phyloP scores from a whole-genome alignment of 2,888 invertebrate species.

The Stratiomys singularior region DNA sequence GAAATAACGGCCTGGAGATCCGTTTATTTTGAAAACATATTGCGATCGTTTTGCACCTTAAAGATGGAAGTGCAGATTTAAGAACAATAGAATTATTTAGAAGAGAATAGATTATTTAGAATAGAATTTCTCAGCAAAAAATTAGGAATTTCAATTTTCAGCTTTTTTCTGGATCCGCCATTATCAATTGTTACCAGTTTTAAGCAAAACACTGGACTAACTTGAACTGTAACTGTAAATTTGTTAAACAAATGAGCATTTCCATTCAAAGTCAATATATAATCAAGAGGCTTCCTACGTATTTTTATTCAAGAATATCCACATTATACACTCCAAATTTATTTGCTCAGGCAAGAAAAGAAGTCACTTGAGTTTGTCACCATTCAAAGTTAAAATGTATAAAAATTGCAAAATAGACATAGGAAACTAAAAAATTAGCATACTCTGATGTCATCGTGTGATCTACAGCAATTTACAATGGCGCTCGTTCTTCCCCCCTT shows the following conservation, averaged over 20 bases:
- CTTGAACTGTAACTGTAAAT: too few species aligned
- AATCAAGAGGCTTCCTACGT: too few species aligned
- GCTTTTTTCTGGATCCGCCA: too few species aligned
- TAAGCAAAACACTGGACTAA: background rate
- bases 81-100: too few species aligned
- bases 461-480: background rate
- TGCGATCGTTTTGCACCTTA: background rate
- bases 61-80: too few species aligned
- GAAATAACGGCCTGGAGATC: too few species aligned
- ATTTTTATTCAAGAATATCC: too few species aligned
- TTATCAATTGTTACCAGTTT: background rate
- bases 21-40: background rate
- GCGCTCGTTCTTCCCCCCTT: background rate
- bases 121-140: background rate
- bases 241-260: too few species aligned
- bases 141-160: background rate
- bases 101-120: too few species aligned
- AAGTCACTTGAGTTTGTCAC: background rate
- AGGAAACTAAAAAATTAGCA: slow-evolving; percentile 8
- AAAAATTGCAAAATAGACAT: background rate
- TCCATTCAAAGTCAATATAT: too few species aligned
- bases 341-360: too few species aligned
- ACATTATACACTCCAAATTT: too few species aligned
- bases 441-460: slow-evolving; percentile 21
- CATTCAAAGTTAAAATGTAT: background rate